phyloP scores from a whole-genome alignment of 64 coral and sea anemone genomes.

The Montipora cactus region DNA sequence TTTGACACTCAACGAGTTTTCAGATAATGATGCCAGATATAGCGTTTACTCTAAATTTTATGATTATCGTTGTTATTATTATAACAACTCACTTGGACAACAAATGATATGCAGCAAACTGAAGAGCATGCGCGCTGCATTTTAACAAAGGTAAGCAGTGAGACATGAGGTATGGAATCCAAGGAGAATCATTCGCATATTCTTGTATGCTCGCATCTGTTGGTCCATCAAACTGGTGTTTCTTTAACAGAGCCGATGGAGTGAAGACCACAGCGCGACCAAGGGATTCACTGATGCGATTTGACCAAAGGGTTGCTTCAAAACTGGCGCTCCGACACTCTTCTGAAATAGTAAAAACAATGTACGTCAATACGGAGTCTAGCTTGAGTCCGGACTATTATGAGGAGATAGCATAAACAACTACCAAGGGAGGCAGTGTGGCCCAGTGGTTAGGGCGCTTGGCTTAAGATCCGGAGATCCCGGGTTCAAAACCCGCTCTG shows the following conservation, averaged over 20 bases:
- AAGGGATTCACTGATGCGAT: slow-evolving; percentile 65
- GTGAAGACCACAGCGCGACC: slow-evolving; percentile 64
- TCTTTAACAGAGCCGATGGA: slow-evolving; percentile 54
- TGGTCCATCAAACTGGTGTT: slow-evolving; percentile 35
- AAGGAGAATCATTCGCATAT: slow-evolving; percentile 21
- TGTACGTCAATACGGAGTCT: background rate
- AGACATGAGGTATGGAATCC: slow-evolving; percentile 42
- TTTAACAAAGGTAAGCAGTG: slow-evolving; percentile 73
- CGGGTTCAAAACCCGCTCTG: no score
- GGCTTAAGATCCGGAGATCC: no score
- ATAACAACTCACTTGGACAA: slow-evolving; percentile 55
- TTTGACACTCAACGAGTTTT: no score
- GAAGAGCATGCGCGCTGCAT: slow-evolving; percentile 59
- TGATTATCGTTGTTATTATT: no score
- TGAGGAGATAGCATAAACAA: background rate
- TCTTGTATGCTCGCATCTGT: background rate
- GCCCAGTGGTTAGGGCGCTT: no score
- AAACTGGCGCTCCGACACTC: slow-evolving; percentile 19
- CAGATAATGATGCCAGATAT: no score
- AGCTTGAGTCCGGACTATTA: background rate
- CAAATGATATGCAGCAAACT: slow-evolving; percentile 75
- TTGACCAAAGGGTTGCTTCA: slow-evolving; percentile 40
- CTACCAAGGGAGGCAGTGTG: background rate
- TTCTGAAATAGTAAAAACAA: slow-evolving; percentile 26
- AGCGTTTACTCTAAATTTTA: no score